A percentile compares a stretch with the other conserved stretches of the same genome.
These are phyloP conservation scores for Gasteruption jaculator DNA, from an alignment of 2,888 invertebrate species.

Conservation along the genomic window DNA sequence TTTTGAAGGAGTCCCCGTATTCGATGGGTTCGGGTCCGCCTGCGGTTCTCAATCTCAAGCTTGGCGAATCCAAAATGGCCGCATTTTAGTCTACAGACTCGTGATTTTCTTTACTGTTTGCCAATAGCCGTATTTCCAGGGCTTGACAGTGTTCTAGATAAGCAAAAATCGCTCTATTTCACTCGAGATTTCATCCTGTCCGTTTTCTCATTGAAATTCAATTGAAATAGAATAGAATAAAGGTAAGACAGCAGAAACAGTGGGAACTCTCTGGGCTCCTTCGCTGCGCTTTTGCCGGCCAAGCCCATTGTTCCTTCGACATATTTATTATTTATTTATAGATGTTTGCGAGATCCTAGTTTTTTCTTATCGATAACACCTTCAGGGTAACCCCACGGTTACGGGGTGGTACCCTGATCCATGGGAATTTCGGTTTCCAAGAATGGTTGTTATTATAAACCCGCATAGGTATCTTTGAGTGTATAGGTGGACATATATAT, in stretches of 20 bases:
- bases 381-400: no score
- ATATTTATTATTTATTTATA: neutral
- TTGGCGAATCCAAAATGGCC: slow-evolving; percentile 89
- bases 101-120: slow-evolving; percentile 79
- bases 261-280: no score
- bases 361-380: neutral
- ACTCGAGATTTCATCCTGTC: slow-evolving; percentile 52
- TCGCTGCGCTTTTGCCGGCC: no score
- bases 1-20: no score
- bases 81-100: slow-evolving; percentile 70
- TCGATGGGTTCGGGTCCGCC: no score
- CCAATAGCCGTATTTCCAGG: slow-evolving; percentile 60
- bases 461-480: no score
- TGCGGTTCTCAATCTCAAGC: no score
- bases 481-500: no score
- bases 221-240: slow-evolving; percentile 44
- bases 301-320: slow-evolving; percentile 41
- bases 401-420: no score
- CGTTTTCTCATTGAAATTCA: no score
- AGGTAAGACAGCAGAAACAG: slow-evolving; percentile 30
- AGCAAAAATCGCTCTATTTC: slow-evolving; percentile 36
- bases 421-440: no score
- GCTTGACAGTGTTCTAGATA: slow-evolving; percentile 52
- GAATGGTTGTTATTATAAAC: no score
- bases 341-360: neutral